Conservation (phyloP, 2,797 vertebrate species). For the Oreortyx pictus region DNA sequence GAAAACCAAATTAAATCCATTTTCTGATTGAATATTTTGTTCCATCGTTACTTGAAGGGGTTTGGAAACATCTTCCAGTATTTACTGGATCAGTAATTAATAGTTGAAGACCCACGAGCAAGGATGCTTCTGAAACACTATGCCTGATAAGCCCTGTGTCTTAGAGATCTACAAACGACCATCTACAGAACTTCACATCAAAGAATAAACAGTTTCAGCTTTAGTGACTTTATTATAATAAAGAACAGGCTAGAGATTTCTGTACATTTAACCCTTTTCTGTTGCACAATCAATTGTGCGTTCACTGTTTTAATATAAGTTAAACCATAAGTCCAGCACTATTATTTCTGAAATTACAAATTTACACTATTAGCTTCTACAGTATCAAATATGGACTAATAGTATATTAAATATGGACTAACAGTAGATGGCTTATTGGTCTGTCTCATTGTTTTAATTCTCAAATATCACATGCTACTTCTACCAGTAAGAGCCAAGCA, state of each 20-base stretch:
- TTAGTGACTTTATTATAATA: background rate
- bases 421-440: background rate
- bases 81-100: background rate
- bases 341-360: background rate
- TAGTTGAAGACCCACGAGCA: background rate
- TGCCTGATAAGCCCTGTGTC: background rate
- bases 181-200: background rate
- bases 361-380: background rate
- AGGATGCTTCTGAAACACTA: background rate
- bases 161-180: background rate
- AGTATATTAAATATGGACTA: background rate
- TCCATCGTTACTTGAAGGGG: background rate
- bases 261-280: background rate
- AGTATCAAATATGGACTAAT: background rate
- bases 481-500: background rate
- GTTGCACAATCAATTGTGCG: background rate
- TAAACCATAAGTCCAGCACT: background rate
- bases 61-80: background rate
- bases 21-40: background rate
- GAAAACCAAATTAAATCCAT: rapidly evolving
- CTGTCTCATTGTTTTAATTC: conserved; percentile 11
- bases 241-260: background rate
- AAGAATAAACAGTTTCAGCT: background rate
- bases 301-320: background rate
- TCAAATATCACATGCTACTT: background rate